Conservation (phyloP, 2,797 vertebrate species). For the Melanotaenia pygmaea region DNA sequence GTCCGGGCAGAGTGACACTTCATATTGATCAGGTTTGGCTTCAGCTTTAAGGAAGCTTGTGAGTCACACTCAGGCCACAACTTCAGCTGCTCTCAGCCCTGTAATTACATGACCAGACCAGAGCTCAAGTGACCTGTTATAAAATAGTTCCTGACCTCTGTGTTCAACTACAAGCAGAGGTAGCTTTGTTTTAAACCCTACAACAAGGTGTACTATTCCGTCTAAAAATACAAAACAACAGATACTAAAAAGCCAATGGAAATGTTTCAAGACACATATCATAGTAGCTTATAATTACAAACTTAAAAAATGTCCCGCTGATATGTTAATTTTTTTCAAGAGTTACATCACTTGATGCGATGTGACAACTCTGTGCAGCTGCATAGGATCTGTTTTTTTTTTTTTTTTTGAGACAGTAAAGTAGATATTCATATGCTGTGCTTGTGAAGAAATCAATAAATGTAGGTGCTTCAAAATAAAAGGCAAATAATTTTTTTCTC, state of each 20-base stretch:
- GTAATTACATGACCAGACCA: slow-evolving; percentile 50
- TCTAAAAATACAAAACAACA: neutral
- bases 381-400: slow-evolving; percentile 10
- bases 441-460: slow-evolving; percentile 42
- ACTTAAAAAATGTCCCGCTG: slow-evolving; percentile 2
- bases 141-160: slow-evolving; percentile 55
- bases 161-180: slow-evolving; percentile 54
- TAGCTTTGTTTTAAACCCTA: slow-evolving; percentile 50
- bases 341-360: slow-evolving; percentile 19
- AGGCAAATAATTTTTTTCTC: slow-evolving; percentile 33
- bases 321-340: slow-evolving; percentile 3
- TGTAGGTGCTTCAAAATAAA: slow-evolving; percentile 52
- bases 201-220: slow-evolving; percentile 33
- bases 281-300: neutral
- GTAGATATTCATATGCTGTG: slow-evolving; percentile 36
- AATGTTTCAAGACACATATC: neutral
- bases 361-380: slow-evolving; percentile 4
- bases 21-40: slow-evolving; percentile 53
- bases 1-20: slow-evolving; percentile 51
- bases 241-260: neutral
- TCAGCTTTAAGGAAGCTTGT: slow-evolving; percentile 60
- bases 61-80: slow-evolving; percentile 39
- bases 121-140: slow-evolving; percentile 60
- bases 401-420: slow-evolving; percentile 35
- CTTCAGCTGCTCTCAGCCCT: slow-evolving; percentile 38